A percentile compares a stretch with the other conserved stretches of the same genome.
phyloP scores from a whole-genome alignment of 2,888 invertebrate genomes.

The Bimastos eiseni region DNA sequence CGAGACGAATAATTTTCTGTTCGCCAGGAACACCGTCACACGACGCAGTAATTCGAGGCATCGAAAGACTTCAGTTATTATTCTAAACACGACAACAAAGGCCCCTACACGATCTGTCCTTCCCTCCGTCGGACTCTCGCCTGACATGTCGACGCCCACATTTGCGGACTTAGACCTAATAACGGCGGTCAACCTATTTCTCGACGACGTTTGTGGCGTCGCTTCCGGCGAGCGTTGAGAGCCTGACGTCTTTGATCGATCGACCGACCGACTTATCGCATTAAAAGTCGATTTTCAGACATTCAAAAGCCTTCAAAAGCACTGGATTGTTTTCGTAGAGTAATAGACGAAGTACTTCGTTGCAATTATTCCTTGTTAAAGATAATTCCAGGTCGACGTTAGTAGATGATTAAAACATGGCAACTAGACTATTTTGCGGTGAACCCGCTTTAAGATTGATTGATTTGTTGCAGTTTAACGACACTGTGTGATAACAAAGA shows the following conservation, averaged over 20 bases:
- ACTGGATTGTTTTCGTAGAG: neutral
- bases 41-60: neutral
- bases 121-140: neutral
- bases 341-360: neutral
- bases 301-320: neutral
- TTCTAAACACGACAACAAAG: neutral
- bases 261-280: neutral
- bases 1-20: neutral
- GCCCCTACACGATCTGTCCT: neutral
- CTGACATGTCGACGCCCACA: neutral
- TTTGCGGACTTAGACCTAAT: constrained; percentile 6
- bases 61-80: neutral
- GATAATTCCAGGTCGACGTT: neutral
- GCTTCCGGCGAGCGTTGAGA: neutral
- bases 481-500: too few relatives aligned
- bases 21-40: neutral
- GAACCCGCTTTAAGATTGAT: too few relatives aligned
- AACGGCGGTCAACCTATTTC: neutral
- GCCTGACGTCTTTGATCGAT: neutral
- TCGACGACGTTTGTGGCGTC: neutral
- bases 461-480: too few relatives aligned
- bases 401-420: neutral
- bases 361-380: neutral
- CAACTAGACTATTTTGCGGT: neutral
- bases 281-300: neutral